Evolutionary conservation across 1,140 invertebrate genomes (phyloP), one percentile per base, ranked within the genome.

Genomic region (Lamellibrachia luymesi): DNA sequence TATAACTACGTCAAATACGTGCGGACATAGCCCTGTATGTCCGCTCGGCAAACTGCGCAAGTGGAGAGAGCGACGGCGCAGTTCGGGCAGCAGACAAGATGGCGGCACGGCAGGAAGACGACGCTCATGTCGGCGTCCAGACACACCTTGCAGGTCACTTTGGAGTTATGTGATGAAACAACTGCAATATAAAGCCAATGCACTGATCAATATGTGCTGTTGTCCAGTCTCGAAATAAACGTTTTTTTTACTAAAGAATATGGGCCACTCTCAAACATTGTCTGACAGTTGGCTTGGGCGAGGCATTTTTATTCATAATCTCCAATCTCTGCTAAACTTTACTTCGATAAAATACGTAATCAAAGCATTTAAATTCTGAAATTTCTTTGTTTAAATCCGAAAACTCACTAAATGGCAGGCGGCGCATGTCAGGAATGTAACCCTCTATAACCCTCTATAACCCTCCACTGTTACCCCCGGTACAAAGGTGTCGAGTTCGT

Each of bases 91-190:
- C 98, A 97, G 51, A 98, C 97, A 94, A 99, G 96, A 97, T 99
- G 98, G 2, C 98, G 98, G 96, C 98, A 99, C 38, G 98, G 98
- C 94, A 99, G 96, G 96, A 99, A 98, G 80, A 98, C 98, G 92
- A 98, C 97, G 91, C 97, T 97, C 92, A 98, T 97, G 96, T 98
- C 98, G 94, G 97, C 97, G 96, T 99, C 98, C 97, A 99, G 98
- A 95, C 98, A 99, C 94, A 99, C 98, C 97, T 98, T 99, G 96
- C 98, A 99, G 13, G 27, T 91, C 64, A 80, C 2, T 80, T 6
- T 80, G 64, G 17, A 22, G 2, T 2, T 80, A 10, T 80, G 64
- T 22, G 64, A 80, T 80, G 64, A 17, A 10, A 22, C 64, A 80
- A 10, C 64, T 80, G 25, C 64, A 80, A 80, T 22, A 80, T 80